Base-by-base conservation (phyloP, 2,888 invertebrate species). In the Morinoia aosen region DNA sequence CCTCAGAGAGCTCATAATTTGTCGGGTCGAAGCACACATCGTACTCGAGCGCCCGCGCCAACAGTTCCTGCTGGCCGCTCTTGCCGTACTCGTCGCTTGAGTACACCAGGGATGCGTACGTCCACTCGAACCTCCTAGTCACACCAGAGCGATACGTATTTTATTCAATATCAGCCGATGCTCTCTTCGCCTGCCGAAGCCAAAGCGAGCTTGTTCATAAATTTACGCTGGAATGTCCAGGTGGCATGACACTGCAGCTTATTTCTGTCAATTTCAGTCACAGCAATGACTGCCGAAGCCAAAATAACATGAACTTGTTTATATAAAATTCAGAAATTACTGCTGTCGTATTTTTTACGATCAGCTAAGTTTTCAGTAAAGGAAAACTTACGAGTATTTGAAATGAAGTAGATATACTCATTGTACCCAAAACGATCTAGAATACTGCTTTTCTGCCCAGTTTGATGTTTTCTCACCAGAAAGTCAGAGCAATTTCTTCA, bases 21-120 rank as follows among this genome's bases (percentile, higher is more conserved):
- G 97, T 97, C 0, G 97, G 97, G 88, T 97, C 97, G 97, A 98
- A 97, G 97, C 98, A 98, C 76, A 98, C 97, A n/a, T 97, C 97
- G 96, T 97, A 97, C 64, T 97, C 97, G 16, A 96, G 97, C 0
- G 98, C 97, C 90, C 97, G 97, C 4, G 58, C 56, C 33, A 58
- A 19, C 96, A 97, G 95, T n/a, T 96, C 94, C 12, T 93, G 94
- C 88, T 88, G 97, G 4, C 98, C 98, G 96, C 97, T 97, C 96
- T 97, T 97, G 0, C 98, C 98, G 96, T 98, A 98, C 96, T 98
- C 98, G n/a, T 97, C 97, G 97, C 98, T 97, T 88, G 98, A 97
- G 97, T 98, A 98, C 8, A 98, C 97, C 11, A 98, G 97, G 7
- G 97, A 97, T 10, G 98, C 98, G 97, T 98, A 98, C 10, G 97